These are phyloP conservation scores for Heliconius melpomene DNA, from an alignment of 1,140 invertebrate genomes.

Conservation along the genomic window DNA sequence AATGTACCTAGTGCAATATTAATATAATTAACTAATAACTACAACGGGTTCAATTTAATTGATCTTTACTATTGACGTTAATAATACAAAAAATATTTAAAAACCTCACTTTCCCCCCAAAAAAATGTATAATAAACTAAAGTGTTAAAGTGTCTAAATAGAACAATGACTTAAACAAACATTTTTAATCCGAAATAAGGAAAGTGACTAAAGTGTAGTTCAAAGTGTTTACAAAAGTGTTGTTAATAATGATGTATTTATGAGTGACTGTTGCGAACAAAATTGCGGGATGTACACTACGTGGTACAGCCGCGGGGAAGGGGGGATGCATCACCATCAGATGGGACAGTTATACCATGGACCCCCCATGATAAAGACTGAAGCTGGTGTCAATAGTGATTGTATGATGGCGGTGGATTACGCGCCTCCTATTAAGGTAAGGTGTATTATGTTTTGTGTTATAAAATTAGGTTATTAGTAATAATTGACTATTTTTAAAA, in stretches of 20 bases:
- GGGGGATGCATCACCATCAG: slow-evolving; percentile 79
- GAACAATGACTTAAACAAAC: slow-evolving; percentile 21
- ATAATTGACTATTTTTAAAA: not conserved
- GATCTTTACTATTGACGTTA: slow-evolving; percentile 1
- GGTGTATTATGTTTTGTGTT: slow-evolving; percentile 26
- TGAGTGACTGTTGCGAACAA: slow-evolving; percentile 72
- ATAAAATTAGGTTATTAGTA: not conserved
- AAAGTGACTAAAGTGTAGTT: slow-evolving; percentile 14
- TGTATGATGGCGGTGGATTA: slow-evolving; percentile 82
- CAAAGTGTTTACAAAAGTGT: slow-evolving; percentile 39
- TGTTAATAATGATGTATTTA: slow-evolving; percentile 65
- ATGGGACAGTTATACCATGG: slow-evolving; percentile 80
- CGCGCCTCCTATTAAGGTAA: slow-evolving; percentile 80
- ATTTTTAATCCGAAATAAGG: not conserved
- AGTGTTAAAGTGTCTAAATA: not conserved
- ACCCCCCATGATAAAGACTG: slow-evolving; percentile 80
- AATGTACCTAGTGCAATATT: slow-evolving; percentile 36
- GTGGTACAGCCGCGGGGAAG: slow-evolving; percentile 79
- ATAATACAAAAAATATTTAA: slow-evolving; percentile 18
- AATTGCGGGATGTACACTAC: slow-evolving; percentile 79
- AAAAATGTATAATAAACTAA: slow-evolving; percentile 21
- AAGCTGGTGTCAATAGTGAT: slow-evolving; percentile 78
- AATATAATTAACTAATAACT: slow-evolving; percentile 11
- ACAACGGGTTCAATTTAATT: slow-evolving; percentile 27
- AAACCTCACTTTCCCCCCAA: not conserved